Conservation (phyloP, 2,888 invertebrate species). For the Imbricaverruca yamaguchii region DNA sequence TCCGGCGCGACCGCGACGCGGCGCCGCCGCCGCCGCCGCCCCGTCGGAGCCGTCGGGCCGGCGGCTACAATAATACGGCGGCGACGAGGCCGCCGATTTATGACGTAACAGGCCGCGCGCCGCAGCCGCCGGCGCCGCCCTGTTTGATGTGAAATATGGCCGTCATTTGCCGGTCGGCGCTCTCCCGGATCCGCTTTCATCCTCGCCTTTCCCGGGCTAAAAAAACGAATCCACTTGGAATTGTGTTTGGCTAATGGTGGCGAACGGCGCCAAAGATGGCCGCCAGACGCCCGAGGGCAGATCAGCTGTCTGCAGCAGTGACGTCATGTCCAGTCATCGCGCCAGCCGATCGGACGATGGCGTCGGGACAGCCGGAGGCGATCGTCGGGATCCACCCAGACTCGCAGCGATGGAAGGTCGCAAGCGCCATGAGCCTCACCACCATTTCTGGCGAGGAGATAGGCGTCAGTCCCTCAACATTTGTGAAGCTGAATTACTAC, state of each 20-base stretch:
- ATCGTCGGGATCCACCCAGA: too few relatives aligned
- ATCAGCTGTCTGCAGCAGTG: not conserved
- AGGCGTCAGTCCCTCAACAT: too few relatives aligned
- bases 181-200: conserved; percentile 8
- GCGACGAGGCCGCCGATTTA: not conserved
- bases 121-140: not conserved
- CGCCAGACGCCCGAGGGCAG: not conserved
- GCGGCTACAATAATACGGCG: not conserved
- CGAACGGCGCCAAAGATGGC: not conserved
- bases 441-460: too few relatives aligned
- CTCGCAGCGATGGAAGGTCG: too few relatives aligned
- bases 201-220: not conserved
- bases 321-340: too few relatives aligned
- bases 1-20: not conserved
- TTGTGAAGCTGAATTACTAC: too few relatives aligned
- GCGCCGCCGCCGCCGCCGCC: not conserved
- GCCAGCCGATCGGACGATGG: too few relatives aligned
- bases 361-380: too few relatives aligned
- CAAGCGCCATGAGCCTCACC: too few relatives aligned
- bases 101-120: not conserved
- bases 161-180: conserved; percentile 5
- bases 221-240: conserved; percentile 1
- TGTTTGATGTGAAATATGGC: conserved; percentile 1
- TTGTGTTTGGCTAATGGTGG: not conserved
- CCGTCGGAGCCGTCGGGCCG: not conserved